phyloP scores from a whole-genome alignment of 2,888 invertebrate species.

The Lycia hirtaria region DNA sequence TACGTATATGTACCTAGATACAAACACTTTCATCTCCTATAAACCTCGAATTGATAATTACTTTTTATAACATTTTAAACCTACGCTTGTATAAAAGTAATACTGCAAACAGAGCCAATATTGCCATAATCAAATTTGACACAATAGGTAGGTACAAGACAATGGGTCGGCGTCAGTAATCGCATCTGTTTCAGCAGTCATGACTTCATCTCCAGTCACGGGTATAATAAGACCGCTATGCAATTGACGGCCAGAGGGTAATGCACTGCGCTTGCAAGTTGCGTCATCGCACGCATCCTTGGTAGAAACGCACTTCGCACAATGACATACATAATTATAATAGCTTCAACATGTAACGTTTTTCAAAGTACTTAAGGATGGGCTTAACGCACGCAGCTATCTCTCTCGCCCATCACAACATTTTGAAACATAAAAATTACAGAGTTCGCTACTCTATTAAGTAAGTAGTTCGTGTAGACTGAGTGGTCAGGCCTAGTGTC shows the following conservation, averaged over 20 bases:
- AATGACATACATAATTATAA: no score
- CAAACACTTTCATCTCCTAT: background rate
- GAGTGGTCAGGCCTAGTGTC: no score
- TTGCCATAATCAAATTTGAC: background rate
- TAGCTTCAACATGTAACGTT: no score
- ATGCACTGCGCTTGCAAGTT: constrained; percentile 8
- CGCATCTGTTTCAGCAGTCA: background rate
- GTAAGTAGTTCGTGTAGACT: no score
- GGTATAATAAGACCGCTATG: constrained; percentile 4
- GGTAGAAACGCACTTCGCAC: background rate
- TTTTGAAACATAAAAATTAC: no score
- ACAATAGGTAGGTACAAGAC: background rate
- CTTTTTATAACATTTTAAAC: background rate
- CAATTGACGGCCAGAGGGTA: constrained; percentile 7
- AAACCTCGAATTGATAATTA: background rate
- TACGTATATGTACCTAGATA: background rate
- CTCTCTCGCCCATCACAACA: no score
- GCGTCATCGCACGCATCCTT: constrained; percentile 9
- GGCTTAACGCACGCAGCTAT: no score
- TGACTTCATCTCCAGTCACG: background rate
- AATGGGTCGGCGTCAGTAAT: background rate
- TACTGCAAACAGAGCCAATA: background rate
- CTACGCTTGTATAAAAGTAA: background rate
- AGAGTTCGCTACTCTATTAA: no score
- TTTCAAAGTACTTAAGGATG: no score